Conservation (phyloP, 2,113 vertebrate species). For the Neofelis nebulosa region DNA sequence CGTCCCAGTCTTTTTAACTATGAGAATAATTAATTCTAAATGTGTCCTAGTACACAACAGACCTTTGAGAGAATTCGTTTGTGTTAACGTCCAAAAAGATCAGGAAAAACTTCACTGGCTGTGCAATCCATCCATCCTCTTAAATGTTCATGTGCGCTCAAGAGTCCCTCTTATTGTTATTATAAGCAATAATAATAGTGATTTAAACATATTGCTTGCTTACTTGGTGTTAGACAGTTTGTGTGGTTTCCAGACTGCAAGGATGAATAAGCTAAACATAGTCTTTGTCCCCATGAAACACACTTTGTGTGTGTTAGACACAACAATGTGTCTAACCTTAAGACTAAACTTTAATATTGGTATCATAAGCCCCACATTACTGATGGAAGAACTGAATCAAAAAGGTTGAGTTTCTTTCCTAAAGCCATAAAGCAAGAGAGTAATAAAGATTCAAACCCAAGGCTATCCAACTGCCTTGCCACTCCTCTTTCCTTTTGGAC, state of each 20-base stretch:
- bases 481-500: background rate
- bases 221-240: background rate
- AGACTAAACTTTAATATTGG: background rate
- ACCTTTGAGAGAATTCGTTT: slow-evolving; percentile 19
- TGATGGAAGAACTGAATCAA: background rate
- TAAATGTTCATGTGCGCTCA: background rate
- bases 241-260: background rate
- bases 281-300: background rate
- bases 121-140: background rate
- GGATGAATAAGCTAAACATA: background rate
- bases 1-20: background rate
- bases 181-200: background rate
- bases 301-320: background rate
- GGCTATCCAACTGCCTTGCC: background rate
- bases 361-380: background rate
- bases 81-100: background rate
- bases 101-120: background rate
- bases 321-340: background rate
- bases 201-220: background rate
- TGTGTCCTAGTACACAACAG: background rate
- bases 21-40: slow-evolving; percentile 35
- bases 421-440: background rate
- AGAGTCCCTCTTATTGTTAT: background rate
- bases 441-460: background rate
- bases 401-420: background rate